phyloP scores from a whole-genome alignment of 2,113 vertebrate genomes.

The Pomatostomus ruficeps region DNA sequence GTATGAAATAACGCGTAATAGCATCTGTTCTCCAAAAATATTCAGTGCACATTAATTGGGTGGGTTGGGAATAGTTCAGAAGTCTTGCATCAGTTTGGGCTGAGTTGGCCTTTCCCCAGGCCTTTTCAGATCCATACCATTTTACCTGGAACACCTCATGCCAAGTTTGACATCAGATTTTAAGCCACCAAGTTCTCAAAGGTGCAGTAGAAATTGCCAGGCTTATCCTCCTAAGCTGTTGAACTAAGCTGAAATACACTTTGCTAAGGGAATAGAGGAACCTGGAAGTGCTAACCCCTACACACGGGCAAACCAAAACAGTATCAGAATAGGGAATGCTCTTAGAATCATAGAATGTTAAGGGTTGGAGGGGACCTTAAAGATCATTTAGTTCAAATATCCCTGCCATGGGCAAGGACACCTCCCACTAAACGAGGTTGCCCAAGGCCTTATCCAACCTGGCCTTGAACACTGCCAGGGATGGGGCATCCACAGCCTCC shows the following conservation, averaged over 20 bases:
- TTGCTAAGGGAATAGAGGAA: background rate
- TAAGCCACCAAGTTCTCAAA: background rate
- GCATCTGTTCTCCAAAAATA: background rate
- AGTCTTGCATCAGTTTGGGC: background rate
- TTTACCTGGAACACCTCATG: background rate
- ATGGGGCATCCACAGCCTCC: background rate
- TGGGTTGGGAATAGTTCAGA: background rate
- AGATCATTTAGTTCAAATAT: background rate
- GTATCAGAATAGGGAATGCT: background rate
- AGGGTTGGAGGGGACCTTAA: background rate
- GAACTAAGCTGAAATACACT: background rate
- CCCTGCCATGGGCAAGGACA: background rate
- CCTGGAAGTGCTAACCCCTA: background rate
- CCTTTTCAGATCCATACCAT: background rate
- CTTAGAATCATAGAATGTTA: background rate
- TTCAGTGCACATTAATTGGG: fast-evolving
- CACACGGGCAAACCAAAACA: background rate
- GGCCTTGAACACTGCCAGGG: background rate
- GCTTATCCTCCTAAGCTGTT: background rate
- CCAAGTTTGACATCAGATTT: background rate
- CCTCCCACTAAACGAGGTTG: background rate
- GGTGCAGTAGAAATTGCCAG: background rate
- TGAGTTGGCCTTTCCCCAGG: background rate
- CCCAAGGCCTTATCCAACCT: background rate
- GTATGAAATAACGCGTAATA: background rate